A percentile compares a stretch with the other conserved stretches of the same genome.
These are phyloP conservation scores for Eutolmus rufibarbis DNA, from an alignment of 2,888 invertebrate genomes.

Conservation along the genomic window DNA sequence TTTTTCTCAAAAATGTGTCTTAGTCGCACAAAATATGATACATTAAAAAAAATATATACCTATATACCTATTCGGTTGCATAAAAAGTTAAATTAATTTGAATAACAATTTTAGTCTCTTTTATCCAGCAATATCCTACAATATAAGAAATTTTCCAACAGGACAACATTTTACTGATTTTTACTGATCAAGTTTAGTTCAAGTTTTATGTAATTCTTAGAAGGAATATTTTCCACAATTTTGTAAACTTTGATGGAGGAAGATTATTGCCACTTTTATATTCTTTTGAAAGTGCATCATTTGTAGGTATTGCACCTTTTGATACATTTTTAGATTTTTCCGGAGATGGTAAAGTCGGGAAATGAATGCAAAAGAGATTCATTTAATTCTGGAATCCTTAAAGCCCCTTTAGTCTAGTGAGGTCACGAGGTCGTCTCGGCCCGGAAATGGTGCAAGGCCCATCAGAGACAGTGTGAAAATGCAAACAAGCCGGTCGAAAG, in stretches of 20 bases:
- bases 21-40: too few relatives aligned
- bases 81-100: too few relatives aligned
- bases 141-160: too few relatives aligned
- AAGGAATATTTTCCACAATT: too few relatives aligned
- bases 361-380: background rate
- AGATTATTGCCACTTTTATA: background rate
- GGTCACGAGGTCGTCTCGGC: background rate
- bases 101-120: too few relatives aligned
- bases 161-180: too few relatives aligned
- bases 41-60: too few relatives aligned
- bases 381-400: background rate
- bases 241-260: background rate
- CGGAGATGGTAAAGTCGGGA: background rate
- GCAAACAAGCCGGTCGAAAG: background rate
- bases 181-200: too few relatives aligned
- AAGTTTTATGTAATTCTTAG: too few relatives aligned
- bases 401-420: background rate
- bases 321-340: background rate
- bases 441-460: background rate
- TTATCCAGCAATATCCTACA: too few relatives aligned
- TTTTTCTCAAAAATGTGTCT: too few relatives aligned
- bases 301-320: background rate
- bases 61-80: too few relatives aligned
- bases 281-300: background rate
- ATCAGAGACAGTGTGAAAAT: slow-evolving; percentile 4